Evolutionary conservation across 1,140 invertebrate species (phyloP), one percentile per base, ranked within the genome.

Genomic region (Hetaerina americana): DNA sequence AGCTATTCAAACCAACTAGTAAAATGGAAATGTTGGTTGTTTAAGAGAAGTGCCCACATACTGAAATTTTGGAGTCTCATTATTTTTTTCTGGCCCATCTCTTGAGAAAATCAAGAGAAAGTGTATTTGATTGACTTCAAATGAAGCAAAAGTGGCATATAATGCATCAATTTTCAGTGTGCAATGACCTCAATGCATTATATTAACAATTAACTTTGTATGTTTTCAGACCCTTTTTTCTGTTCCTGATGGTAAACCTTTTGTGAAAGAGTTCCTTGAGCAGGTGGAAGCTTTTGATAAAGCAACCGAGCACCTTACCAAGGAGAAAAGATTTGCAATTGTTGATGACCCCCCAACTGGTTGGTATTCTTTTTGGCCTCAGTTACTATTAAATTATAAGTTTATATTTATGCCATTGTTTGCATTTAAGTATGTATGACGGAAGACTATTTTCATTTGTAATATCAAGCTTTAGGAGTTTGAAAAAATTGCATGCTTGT

Each of bases 261-360:
- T 89, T 75, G 87, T 85, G 83, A 82, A 87, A 66, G 78, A 80
- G 5, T 89, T 88, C 75, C 80, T 79, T 6, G 82, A 86, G 24
- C 81, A 87, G 76, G 80, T 87, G 0, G 77, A 81, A 22, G 79
- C 82, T 28, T 88, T 88, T 75, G 84, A 86, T 74, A 79, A 83
- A 66, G 77, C 84, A 27, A 87, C 85, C 5, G 85, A 85, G 77
- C 79, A 85, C 76, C 81, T 89, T 75, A 78, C 81, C 2, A 82
- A 85, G 25, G 82, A 84, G 69, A 80, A 87, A 74, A 78, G 86
- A 27, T 84, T 83, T 73, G 77, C 81, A 24, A 75, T 88, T 68
- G 81, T 82, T 74, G 80, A 81, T 27, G 84, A 86, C 74, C 77
- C n/a, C n/a, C n/a, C 79, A 18, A 18, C 40, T 18, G 40, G 40